Evolutionary conservation across 2,797 vertebrate genomes (phyloP), one percentile per base, ranked within the genome.

Genomic region (Momotus momota): DNA sequence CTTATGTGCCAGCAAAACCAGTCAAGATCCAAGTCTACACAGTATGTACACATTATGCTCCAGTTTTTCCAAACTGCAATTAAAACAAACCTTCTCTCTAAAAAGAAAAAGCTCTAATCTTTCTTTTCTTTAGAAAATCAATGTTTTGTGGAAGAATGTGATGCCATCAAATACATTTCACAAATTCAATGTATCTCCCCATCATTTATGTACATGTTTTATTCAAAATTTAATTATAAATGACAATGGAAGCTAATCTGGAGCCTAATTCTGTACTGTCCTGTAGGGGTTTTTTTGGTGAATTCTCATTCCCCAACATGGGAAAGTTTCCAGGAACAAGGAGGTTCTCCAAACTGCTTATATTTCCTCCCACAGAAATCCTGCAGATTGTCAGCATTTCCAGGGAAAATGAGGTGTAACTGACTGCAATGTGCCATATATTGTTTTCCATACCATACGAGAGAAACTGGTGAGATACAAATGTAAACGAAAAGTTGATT

Each of bases 401-500:
- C 43, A 72, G 38, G 43, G n/a, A 49, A 93, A 81, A 75, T 31
- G 19, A 43, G 41, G 40, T 12, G 40, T 23, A 65, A 72, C 12
- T 61, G 58, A 29, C 40, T 38, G 49, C 8, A 23, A 3, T 13
- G 21, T 64, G 17, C 18, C 2, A 1, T 73, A 29, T 17, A 69
- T 10, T 48, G 7, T 29, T 72, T 66, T 72, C 29, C 7, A n/a
- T 35, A 51, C 6, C 0, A 0, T 45, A 25, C 25, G 33, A 40
- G 11, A 67, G 5, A 82, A 62, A 69, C 22, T 64, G 14, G 33
- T 57, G 21, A 74, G 31, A 35, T 45, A 51, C 7, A 66, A 46
- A 71, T 29, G 26, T 13, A 66, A 70, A 46, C 3, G 35, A 61
- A 38, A 57, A 5, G 2, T 25, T 71, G n/a, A 55, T 35, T 78